Percentiles rank a stretch among this genome's conserved stretches.
phyloP scores from a whole-genome alignment of 2,797 vertebrate genomes.

The Kryptopterus vitreolus region DNA sequence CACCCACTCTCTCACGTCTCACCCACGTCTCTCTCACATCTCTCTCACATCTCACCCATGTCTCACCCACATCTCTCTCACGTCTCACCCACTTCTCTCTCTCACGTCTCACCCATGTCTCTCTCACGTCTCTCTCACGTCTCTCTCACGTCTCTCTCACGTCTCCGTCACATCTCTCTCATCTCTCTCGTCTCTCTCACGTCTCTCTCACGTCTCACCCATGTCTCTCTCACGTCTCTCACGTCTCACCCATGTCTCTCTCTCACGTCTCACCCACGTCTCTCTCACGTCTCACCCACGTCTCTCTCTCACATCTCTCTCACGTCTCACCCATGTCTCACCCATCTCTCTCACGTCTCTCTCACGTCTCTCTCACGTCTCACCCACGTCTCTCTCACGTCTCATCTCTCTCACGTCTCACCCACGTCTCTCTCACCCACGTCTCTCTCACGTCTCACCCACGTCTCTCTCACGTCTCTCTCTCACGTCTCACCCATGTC shows the following conservation, averaged over 20 bases:
- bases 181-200: not conserved
- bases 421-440: not conserved
- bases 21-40: too few species aligned
- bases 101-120: not conserved
- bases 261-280: too few species aligned
- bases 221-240: not conserved
- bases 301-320: too few species aligned
- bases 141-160: too few species aligned
- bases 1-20: not conserved
- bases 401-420: not conserved
- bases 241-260: too few species aligned
- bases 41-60: too few species aligned
- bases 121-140: not conserved
- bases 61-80: not conserved
- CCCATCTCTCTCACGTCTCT: not conserved
- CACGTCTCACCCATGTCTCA: not conserved
- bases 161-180: too few species aligned
- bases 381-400: too few species aligned
- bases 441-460: too few species aligned
- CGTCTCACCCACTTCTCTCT: too few species aligned
- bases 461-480: slow-evolving; percentile 6
- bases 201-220: not conserved
- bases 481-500: not conserved
- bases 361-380: too few species aligned
- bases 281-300: too few species aligned